Percentiles rank a stretch among this genome's conserved stretches.
phyloP scores from a whole-genome alignment of 2,797 vertebrate species.

The Astyanax mexicanus region DNA sequence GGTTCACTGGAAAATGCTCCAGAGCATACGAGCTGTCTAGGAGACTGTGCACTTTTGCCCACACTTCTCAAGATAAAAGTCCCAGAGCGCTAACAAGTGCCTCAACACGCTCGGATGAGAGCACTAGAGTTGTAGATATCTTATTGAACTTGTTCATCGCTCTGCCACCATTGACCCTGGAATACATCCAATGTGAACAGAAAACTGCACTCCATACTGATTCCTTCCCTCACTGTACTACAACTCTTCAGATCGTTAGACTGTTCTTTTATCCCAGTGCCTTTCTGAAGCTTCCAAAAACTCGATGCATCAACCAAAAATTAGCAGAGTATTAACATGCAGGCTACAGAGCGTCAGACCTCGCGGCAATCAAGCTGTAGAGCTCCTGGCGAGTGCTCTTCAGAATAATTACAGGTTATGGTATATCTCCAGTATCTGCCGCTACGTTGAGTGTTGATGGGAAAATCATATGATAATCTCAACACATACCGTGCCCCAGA shows the following conservation, averaged over 20 bases:
- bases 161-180: neutral
- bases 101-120: neutral
- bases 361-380: neutral
- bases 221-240: no score
- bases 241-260: no score
- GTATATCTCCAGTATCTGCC: neutral
- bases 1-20: neutral
- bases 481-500: neutral
- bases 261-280: neutral
- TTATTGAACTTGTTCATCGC: neutral
- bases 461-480: slow-evolving; percentile 1
- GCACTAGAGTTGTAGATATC: neutral
- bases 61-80: neutral
- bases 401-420: neutral
- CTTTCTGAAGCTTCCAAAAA: neutral
- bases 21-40: neutral
- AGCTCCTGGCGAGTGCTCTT: neutral
- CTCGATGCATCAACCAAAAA: neutral
- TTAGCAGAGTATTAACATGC: neutral
- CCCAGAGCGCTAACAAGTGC: neutral
- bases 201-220: no score
- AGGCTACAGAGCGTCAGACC: neutral
- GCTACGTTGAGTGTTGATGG: neutral
- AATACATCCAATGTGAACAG: neutral
- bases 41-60: neutral